Evolutionary conservation across 2,113 vertebrate genomes (phyloP), one percentile per base, ranked within the genome.

Genomic region (Calidris pygmaea): DNA sequence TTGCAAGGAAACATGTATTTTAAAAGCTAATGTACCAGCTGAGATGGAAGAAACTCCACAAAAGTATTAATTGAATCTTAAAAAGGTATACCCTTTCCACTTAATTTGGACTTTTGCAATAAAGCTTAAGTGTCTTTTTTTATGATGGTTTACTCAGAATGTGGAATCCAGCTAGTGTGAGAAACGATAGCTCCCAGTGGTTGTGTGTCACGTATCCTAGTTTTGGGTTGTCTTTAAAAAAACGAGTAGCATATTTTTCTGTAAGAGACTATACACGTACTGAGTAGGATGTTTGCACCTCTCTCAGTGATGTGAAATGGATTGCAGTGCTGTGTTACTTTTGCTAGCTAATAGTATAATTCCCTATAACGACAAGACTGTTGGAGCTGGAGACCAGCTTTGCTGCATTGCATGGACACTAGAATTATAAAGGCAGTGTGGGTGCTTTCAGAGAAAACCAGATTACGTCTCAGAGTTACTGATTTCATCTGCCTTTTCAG

Each of bases 1-100:
- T 82, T 88, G 92, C 93, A 96, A 94, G 96, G 91, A 97, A 91
- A 73, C 52, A 71, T 91, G 86, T 92, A 29, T 95, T 93, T 97
- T 96, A 96, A 95, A 97, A 58, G 10, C 87, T 95, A 89, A 94
- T 91, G 81, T 72, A 52, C 81, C 93, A 93, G 76, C 78, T 97
- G 96, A 97, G 93, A 96, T 90, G 92, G 95, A 97, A 75, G 91
- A 90, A 94, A 75, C 92, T 83, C 62, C 87, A 93, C 63, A 83
- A 95, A 94, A 85, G 86, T 89, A 80, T 87, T 97, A 93, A 94
- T 82, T 96, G 88, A 92, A 43, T 78, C 94, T 60, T 86, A n/a
- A 74, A 85, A 97, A 98, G 95, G 92, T 96, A 97, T 71, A 58
- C 62, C 10, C 35, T 95, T 97, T 93, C 93, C 77, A 60, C 87